phyloP scores from a whole-genome alignment of 1,140 invertebrate species.

The Drosophila azteca region DNA sequence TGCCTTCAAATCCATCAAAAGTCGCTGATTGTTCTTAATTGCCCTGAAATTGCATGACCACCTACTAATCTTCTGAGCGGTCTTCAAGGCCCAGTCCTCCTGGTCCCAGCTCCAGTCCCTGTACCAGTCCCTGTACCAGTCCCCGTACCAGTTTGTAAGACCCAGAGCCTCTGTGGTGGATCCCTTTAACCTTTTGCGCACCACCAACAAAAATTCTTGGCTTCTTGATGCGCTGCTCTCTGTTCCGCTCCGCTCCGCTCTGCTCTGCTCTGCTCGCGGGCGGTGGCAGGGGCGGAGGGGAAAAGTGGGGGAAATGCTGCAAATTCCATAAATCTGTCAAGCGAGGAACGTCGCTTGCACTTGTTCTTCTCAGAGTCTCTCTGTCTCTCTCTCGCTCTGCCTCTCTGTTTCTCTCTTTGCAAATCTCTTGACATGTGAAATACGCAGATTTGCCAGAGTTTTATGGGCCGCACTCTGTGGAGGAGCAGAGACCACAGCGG shows the following conservation, averaged over 20 bases:
- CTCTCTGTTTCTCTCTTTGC: slow-evolving; percentile 40
- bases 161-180: slow-evolving; percentile 1
- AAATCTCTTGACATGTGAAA: slow-evolving; percentile 79
- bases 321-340: slow-evolving; percentile 82
- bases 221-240: not conserved
- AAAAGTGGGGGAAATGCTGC: slow-evolving; percentile 49
- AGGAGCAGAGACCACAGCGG: slow-evolving; percentile 33
- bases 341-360: slow-evolving; percentile 66
- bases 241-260: no score
- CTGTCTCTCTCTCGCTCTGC: not conserved
- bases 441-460: slow-evolving; percentile 80
- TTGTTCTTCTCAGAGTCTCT: slow-evolving; percentile 55
- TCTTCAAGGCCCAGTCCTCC: slow-evolving; percentile 22
- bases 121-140: no score
- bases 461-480: slow-evolving; percentile 66
- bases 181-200: slow-evolving; percentile 57
- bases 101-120: not conserved
- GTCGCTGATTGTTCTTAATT: slow-evolving; percentile 74
- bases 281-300: not conserved
- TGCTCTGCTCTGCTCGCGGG: slow-evolving; percentile 8
- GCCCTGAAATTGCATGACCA: slow-evolving; percentile 60
- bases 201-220: slow-evolving; percentile 37
- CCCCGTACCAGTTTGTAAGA: no score
- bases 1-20: slow-evolving; percentile 63
- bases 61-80: slow-evolving; percentile 46